These are phyloP conservation scores for Fistularia commersonii DNA, from an alignment of 2,797 vertebrate genomes.

Conservation along the genomic window DNA sequence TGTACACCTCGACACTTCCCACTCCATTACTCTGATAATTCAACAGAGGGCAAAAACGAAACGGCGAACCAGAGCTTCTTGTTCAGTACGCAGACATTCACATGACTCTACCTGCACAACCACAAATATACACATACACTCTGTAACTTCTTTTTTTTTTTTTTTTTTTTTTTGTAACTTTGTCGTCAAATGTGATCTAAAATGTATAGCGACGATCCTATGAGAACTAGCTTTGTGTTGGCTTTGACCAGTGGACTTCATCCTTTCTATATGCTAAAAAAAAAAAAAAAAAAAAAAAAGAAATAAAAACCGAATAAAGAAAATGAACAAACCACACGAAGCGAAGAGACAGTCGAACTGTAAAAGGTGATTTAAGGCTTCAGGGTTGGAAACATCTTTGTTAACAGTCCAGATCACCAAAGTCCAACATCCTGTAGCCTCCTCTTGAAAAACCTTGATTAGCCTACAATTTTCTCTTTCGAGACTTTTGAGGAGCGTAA, in stretches of 20 bases:
- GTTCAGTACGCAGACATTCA: conserved; percentile 63
- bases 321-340: conserved; percentile 23
- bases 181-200: conserved; percentile 2
- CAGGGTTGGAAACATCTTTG: conserved; percentile 56
- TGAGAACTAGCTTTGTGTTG: conserved; percentile 14
- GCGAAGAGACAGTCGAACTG: conserved; percentile 24
- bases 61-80: conserved; percentile 51
- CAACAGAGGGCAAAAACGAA: conserved; percentile 42
- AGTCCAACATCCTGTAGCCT: conserved; percentile 36
- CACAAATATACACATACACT: conserved; percentile 52
- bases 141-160: conserved; percentile 5
- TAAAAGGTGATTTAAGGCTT: conserved; percentile 68
- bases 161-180: too few species aligned
- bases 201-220: conserved; percentile 5
- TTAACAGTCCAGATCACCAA: conserved; percentile 60
- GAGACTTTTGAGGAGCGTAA: too few species aligned
- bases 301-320: background rate
- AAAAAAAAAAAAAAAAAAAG: background rate
- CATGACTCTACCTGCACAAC: conserved; percentile 68
- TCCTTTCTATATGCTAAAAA: conserved; percentile 21
- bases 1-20: conserved; percentile 51
- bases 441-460: background rate
- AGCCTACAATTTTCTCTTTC: background rate
- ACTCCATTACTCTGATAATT: conserved; percentile 41
- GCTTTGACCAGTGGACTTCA: conserved; percentile 7